These are phyloP conservation scores for Anguilla rostrata DNA, from an alignment of 2,113 vertebrate genomes.

Conservation along the genomic window DNA sequence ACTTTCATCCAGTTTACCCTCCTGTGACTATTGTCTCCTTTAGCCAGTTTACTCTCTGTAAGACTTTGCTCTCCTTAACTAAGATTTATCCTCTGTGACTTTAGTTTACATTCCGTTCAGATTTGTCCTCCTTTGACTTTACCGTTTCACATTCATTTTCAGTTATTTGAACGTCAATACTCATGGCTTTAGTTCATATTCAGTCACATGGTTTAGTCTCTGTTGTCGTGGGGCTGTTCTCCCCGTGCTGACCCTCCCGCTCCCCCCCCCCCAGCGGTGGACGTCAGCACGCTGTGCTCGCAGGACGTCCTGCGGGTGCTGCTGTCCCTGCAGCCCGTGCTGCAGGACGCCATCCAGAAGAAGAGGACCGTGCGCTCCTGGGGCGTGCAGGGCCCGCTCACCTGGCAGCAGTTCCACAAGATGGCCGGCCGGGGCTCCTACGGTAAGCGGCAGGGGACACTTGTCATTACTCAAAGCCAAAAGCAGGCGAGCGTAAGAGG, in stretches of 20 bases:
- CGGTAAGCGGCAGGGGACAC: slow-evolving; percentile 67
- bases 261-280: slow-evolving; percentile 71
- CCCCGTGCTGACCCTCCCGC: background rate
- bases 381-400: slow-evolving; percentile 96
- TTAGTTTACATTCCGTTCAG: too few species aligned
- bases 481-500: too few species aligned
- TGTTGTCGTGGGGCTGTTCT: background rate
- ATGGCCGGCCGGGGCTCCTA: slow-evolving; percentile 98
- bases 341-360: slow-evolving; percentile 97
- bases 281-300: slow-evolving; percentile 91
- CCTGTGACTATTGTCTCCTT: too few species aligned
- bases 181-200: too few species aligned
- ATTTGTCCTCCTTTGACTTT: too few species aligned
- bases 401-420: slow-evolving; percentile 99
- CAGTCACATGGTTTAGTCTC: background rate
- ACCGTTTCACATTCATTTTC: too few species aligned
- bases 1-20: too few species aligned
- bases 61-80: too few species aligned
- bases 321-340: slow-evolving; percentile 91
- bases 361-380: slow-evolving; percentile 92
- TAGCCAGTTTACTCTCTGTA: too few species aligned
- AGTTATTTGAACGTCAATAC: too few species aligned
- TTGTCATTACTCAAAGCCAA: too few species aligned
- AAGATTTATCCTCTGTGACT: too few species aligned
- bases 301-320: slow-evolving; percentile 96